These are phyloP conservation scores for Porites divaricata DNA, from an alignment of 92 coral and sea anemone genomes.

Conservation along the genomic window DNA sequence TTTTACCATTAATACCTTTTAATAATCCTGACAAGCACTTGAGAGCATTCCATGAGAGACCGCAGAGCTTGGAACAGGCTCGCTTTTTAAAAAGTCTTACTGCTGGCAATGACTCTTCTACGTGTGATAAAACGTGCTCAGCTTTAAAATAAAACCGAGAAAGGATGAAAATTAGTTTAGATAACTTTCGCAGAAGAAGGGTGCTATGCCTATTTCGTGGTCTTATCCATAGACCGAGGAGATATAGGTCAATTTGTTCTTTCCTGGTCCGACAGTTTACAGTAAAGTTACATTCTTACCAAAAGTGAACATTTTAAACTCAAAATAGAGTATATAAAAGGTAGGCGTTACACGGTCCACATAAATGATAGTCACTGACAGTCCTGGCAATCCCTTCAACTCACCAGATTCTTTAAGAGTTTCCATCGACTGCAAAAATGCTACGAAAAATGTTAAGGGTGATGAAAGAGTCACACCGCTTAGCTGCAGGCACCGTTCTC, in stretches of 20 bases:
- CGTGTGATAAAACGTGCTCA: constrained; percentile 26
- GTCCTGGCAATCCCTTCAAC: not conserved
- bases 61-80: constrained; percentile 5
- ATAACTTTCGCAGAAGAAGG: no score
- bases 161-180: not conserved
- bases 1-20: not conserved
- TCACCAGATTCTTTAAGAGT: constrained; percentile 42
- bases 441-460: constrained; percentile 50
- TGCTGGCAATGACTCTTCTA: constrained; percentile 30
- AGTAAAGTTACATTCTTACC: no score
- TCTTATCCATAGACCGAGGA: no score
- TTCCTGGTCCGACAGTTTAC: no score
- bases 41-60: constrained; percentile 42
- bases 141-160: not conserved
- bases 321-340: no score
- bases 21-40: constrained; percentile 27
- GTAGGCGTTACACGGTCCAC: no score
- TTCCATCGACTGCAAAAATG: constrained; percentile 26
- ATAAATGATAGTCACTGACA: no score
- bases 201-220: no score
- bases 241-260: no score
- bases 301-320: no score
- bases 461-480: constrained; percentile 57
- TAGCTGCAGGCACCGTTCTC: constrained; percentile 22
- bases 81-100: constrained; percentile 37